Percentiles rank a stretch among this genome's conserved stretches.
Evolutionary conservation across 2,888 invertebrate genomes (phyloP).

Genomic region (Hypomecis atomaria): DNA sequence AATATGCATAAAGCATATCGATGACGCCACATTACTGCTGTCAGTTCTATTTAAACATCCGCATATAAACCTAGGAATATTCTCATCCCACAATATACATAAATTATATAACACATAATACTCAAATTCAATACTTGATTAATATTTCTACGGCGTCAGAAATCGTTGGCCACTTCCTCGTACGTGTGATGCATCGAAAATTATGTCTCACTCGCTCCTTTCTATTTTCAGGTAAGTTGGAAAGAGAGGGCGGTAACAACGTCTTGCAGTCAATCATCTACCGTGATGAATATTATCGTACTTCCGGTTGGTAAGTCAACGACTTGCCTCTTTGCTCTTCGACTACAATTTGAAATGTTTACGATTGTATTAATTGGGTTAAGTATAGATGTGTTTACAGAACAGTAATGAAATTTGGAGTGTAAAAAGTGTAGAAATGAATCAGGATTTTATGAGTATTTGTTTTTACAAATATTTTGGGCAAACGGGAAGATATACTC

Average conservation of each 20-base stretch:
- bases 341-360: slow-evolving; percentile 35
- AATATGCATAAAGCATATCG: slow-evolving; percentile 27
- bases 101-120: slow-evolving; percentile 50
- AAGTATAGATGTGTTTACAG: slow-evolving; percentile 30
- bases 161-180: slow-evolving; percentile 78
- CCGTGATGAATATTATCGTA: slow-evolving; percentile 80
- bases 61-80: slow-evolving; percentile 32
- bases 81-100: slow-evolving; percentile 39
- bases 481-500: slow-evolving; percentile 1
- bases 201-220: slow-evolving; percentile 53
- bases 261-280: slow-evolving; percentile 75
- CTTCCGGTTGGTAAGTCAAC: slow-evolving; percentile 80
- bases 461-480: slow-evolving; percentile 3
- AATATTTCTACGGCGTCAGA: slow-evolving; percentile 77
- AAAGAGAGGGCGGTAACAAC: slow-evolving; percentile 49
- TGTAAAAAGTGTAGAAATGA: slow-evolving; percentile 1
- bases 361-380: slow-evolving; percentile 31
- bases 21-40: slow-evolving; percentile 11
- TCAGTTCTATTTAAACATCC: slow-evolving; percentile 28
- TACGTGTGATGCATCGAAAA: slow-evolving; percentile 76
- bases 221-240: slow-evolving; percentile 41
- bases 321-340: slow-evolving; percentile 43
- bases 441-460: slow-evolving; percentile 2
- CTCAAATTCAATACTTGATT: slow-evolving; percentile 59
- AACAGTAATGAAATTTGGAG: slow-evolving; percentile 9